Base-by-base conservation (phyloP, 2,797 vertebrate species). In the Philypnodon macrostomus region DNA sequence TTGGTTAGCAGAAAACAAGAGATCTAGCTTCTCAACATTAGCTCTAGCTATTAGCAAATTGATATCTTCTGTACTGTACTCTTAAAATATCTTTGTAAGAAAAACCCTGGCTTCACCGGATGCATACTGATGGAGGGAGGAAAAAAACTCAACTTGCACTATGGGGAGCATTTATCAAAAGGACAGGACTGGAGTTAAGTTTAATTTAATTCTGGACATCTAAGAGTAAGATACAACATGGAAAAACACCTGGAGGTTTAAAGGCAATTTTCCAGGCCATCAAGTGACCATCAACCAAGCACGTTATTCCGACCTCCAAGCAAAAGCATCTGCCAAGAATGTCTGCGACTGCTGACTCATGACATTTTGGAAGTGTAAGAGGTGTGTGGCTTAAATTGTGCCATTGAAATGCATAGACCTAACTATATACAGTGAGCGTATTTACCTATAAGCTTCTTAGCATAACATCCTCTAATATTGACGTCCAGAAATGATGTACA, bases 191-290 rank as follows among this genome's bases (percentile, higher is more conserved):
- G 50, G 72, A 76, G 56, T 47, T n/a, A 48, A 63, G 46, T 73
- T 84, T 81, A 83, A 87, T 88, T 86, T 81, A 64, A 85, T 87
- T 83, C 62, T 39, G 53, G 65, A 64, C 41, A 38, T 80, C 65
- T 74, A 69, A 84, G 54, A 74, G 60, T 70, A 76, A 80, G 75
- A 85, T 68, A 80, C 67, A 76, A 77, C 41, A 68, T 65, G 61
- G 79, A 87, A 85, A 80, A 86, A 80, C 86, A 89, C 86, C 85
- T 85, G 75, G 75, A 88, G 85, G 79, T 85, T 87, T 83, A 85
- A 90, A 87, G 79, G 83, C 77, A 89, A 91, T 91, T 91, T 91
- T 90, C 87, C 88, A 89, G 86, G 67, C 87, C 88, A 91, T 90
- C 87, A 87, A 88, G 69, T 84, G 88, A 86, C 87, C 87, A 90